A percentile compares a stretch with the other conserved stretches of the same genome.
phyloP scores from a whole-genome alignment of 1,140 invertebrate species.

The Eriocheir sinensis region DNA sequence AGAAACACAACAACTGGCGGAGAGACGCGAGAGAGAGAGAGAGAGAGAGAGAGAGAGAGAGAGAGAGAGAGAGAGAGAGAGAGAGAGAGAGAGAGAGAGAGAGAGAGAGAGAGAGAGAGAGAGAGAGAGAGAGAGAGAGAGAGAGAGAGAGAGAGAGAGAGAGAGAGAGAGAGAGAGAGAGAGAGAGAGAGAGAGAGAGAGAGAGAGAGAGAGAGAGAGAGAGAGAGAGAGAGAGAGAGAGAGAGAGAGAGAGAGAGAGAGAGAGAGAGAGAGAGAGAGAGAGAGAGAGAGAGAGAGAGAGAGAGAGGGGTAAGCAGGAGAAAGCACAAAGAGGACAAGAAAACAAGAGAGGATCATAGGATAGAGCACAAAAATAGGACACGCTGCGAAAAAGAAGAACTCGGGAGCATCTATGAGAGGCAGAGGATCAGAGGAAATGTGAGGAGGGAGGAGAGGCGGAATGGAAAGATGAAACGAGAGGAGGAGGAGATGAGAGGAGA shows the following conservation, averaged over 20 bases:
- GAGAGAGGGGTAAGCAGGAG: too few species aligned
- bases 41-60: background rate
- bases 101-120: constrained; percentile 13
- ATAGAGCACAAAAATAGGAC: too few species aligned
- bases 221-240: too few species aligned
- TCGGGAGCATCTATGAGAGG: too few species aligned
- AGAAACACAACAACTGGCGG: background rate
- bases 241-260: too few species aligned
- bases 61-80: background rate
- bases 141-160: background rate
- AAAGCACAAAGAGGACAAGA: too few species aligned
- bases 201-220: constrained; percentile 10
- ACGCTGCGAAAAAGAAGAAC: too few species aligned
- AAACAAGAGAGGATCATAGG: too few species aligned
- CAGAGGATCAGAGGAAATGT: too few species aligned
- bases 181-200: background rate
- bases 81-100: background rate
- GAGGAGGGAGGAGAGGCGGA: background rate
- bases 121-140: constrained; percentile 3
- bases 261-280: too few species aligned
- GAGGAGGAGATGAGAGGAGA: background rate
- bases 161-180: background rate
- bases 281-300: background rate
- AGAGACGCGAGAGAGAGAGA: background rate
- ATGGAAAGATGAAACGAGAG: background rate